phyloP scores from a whole-genome alignment of 2,797 vertebrate species.

The Threskiornis aethiopicus region DNA sequence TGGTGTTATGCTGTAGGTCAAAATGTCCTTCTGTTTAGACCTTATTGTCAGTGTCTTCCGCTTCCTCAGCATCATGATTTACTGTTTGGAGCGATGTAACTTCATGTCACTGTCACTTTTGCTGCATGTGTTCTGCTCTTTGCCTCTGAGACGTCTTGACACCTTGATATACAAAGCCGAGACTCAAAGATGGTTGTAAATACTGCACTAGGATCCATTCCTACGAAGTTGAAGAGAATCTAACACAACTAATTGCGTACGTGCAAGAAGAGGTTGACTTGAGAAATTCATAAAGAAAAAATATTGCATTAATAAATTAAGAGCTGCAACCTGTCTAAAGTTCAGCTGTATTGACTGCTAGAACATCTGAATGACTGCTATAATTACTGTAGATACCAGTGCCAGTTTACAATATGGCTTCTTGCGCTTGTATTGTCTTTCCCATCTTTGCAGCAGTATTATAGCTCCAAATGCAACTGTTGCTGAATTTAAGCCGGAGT shows the following conservation, averaged over 20 bases:
- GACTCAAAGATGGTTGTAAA: constrained; percentile 53
- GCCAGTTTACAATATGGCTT: constrained; percentile 14
- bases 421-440: neutral
- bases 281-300: constrained; percentile 30
- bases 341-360: neutral
- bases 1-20: constrained; percentile 48
- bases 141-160: constrained; percentile 66
- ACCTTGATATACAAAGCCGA: constrained; percentile 63
- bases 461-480: constrained; percentile 43
- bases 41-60: constrained; percentile 36
- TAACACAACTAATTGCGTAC: neutral
- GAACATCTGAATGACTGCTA: constrained; percentile 10
- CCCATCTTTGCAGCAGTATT: neutral
- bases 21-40: constrained; percentile 63
- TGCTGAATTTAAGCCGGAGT: constrained; percentile 8
- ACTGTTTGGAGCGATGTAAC: constrained; percentile 3
- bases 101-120: constrained; percentile 55
- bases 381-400: neutral
- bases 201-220: neutral
- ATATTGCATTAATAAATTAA: constrained; percentile 44
- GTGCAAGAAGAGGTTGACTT: neutral
- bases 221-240: neutral
- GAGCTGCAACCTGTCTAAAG: neutral
- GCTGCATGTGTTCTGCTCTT: constrained; percentile 41
- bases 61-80: constrained; percentile 48